phyloP scores from a whole-genome alignment of 1,140 invertebrate genomes.

The Eurosta solidaginis region DNA sequence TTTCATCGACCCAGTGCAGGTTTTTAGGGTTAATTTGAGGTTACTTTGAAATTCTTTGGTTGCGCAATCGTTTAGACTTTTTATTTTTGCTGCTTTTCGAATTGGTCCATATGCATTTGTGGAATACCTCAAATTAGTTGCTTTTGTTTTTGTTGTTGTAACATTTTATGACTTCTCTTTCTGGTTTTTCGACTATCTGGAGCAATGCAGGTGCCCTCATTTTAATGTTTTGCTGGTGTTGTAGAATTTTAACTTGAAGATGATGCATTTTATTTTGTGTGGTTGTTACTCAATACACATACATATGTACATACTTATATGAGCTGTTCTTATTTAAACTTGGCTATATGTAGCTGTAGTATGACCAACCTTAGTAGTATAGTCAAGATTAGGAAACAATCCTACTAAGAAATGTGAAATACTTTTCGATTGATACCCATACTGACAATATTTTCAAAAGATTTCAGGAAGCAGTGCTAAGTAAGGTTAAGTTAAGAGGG shows the following conservation, averaged over 20 bases:
- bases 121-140: neutral
- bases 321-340: neutral
- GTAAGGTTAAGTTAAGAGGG: too few relatives aligned
- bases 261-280: neutral
- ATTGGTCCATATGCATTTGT: neutral
- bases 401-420: too few relatives aligned
- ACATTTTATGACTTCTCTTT: neutral
- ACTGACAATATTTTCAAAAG: too few relatives aligned
- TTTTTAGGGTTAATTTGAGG: neutral
- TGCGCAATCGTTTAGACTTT: neutral
- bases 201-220: constrained; percentile 5
- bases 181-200: neutral
- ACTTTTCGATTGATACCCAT: too few relatives aligned
- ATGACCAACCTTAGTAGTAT: too few relatives aligned
- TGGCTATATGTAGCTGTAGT: too few relatives aligned
- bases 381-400: too few relatives aligned
- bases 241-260: neutral
- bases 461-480: too few relatives aligned
- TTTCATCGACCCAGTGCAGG: neutral
- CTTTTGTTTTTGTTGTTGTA: neutral
- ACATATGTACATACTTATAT: too few relatives aligned
- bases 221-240: neutral
- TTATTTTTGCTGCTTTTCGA: neutral
- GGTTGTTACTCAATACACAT: too few relatives aligned
- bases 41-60: neutral